Conservation (phyloP, 2,113 vertebrate species). For the Pipa parva region DNA sequence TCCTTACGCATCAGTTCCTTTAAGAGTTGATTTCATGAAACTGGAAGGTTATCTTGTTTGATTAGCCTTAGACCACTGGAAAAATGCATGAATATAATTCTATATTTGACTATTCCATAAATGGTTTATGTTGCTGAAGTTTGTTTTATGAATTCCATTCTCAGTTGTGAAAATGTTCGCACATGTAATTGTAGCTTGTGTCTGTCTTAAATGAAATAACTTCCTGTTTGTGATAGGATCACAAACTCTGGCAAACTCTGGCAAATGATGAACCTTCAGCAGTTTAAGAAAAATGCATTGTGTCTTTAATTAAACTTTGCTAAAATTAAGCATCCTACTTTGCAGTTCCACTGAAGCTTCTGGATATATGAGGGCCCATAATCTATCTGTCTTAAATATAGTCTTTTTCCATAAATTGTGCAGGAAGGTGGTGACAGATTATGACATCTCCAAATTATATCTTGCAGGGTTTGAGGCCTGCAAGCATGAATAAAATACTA, state of each 20-base stretch:
- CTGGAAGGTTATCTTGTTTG: background rate
- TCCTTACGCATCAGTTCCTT: too few species aligned
- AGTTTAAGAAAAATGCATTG: conserved; percentile 22
- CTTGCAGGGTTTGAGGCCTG: conserved; percentile 19
- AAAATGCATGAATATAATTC: background rate
- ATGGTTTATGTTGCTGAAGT: background rate
- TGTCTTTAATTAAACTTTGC: conserved; percentile 24
- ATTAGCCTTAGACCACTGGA: background rate
- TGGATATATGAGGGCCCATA: too few species aligned
- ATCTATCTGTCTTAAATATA: too few species aligned
- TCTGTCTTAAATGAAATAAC: background rate
- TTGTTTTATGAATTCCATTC: background rate
- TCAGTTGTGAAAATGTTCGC: background rate
- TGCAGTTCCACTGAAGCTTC: background rate
- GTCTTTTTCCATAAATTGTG: too few species aligned
- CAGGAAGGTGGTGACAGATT: conserved; percentile 30
- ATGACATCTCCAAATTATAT: conserved; percentile 15
- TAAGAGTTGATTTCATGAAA: too few species aligned
- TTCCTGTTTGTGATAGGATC: conserved; percentile 16
- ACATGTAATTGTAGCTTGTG: background rate
- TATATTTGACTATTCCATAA: background rate
- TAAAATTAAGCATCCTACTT: conserved; percentile 8
- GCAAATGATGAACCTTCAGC: conserved; percentile 11
- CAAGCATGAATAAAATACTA: conserved; percentile 10
- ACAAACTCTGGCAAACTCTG: conserved; percentile 14